Evolutionary conservation across 1,140 invertebrate species (phyloP), one percentile per base, ranked within the genome.

Genomic region (Chymomyza costata): DNA sequence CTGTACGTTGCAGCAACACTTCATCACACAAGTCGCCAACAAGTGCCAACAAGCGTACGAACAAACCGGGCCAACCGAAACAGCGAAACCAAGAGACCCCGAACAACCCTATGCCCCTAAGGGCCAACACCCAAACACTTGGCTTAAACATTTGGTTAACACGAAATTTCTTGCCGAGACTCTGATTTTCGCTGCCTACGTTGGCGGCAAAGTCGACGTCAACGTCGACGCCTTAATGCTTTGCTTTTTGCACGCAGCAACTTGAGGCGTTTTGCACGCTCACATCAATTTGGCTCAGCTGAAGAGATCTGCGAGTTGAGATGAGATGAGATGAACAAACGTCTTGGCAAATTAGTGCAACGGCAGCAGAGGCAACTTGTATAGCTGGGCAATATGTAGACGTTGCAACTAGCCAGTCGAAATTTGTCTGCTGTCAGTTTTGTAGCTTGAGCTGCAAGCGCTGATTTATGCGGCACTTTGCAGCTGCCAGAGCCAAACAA

Each of bases 401-500:
- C 21, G 21, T 3, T 25, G 21, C 3, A 25, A 3, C 3, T n/a
- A 71, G 71, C 62, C 71, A 54, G 47, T 51, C 58, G 48, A 71
- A 76, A 76, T 76, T 76, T 76, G 71, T 76, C 71, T 69, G 71
- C 73, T 76, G 71, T 76, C 71, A 76, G 71, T 66, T 64, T 74
- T 76, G 66, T 68, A 52, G 66, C 54, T 57, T 39, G 65, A 70
- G 58, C 60, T 78, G 61, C n/a, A n/a, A 31, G 52, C 56, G 32
- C 62, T 76, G 71, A 76, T 76, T 76, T 76, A 76, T 76, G 71
- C 63, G 43, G 60, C 60, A 64, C 61, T 64, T 64, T 64, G 59
- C 44, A 61, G 44, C 37, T 41, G 21, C 50, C 68, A 73, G 63
- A 63, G 61, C 56, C 65, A 67, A 54, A 66, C 64, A 60, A 64